Evolutionary conservation across 2,113 vertebrate genomes (phyloP).

Genomic region (Reinhardtius hippoglossoides): DNA sequence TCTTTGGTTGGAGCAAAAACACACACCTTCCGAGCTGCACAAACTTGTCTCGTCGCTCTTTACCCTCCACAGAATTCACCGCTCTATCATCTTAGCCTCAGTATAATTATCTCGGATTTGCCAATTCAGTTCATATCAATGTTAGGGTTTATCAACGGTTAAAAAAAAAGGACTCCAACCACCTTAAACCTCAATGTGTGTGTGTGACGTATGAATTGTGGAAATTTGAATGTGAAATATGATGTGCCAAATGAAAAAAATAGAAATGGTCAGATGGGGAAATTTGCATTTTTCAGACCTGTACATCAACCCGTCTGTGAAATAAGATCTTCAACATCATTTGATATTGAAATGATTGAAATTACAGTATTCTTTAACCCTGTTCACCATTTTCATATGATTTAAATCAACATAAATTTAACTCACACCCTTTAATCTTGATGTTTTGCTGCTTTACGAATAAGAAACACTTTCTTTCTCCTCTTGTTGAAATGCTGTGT

Average conservation of each 20-base stretch:
- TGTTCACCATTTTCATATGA: slow-evolving; percentile 2
- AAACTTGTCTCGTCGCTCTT: not conserved
- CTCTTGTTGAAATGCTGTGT: slow-evolving; percentile 14
- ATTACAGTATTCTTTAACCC: not conserved
- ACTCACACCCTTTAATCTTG: not conserved
- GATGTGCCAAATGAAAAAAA: slow-evolving; percentile 66
- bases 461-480: slow-evolving; percentile 18
- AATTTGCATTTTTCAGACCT: too few species aligned
- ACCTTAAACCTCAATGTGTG: slow-evolving; percentile 20
- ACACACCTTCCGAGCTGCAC: not conserved
- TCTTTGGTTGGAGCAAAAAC: not conserved
- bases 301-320: not conserved
- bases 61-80: not conserved
- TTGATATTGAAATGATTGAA: not conserved
- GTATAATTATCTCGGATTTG: not conserved
- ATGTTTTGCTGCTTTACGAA: slow-evolving; percentile 1
- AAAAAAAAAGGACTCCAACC: not conserved
- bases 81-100: not conserved
- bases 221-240: slow-evolving; percentile 31
- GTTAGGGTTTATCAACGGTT: not conserved
- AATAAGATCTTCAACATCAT: not conserved
- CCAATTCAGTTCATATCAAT: not conserved
- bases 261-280: too few species aligned
- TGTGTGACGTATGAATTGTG: slow-evolving; percentile 4
- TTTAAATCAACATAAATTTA: not conserved